Conservation (phyloP, 2,113 vertebrate genomes). For the Paralichthys olivaceus region DNA sequence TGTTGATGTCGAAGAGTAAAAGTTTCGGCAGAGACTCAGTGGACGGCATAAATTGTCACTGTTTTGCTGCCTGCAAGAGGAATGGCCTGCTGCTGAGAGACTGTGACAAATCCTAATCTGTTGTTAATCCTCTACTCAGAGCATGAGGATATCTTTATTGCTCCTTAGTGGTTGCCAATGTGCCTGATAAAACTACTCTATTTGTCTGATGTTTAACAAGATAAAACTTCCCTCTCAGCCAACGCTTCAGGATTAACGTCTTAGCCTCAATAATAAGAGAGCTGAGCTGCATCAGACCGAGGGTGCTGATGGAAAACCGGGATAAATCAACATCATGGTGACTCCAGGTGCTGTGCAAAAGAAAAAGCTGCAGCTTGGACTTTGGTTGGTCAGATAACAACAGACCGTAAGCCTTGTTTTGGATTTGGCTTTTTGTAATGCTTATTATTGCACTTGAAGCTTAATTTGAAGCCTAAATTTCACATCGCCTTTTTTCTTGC, state of each 20-base stretch:
- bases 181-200: slow-evolving; percentile 41
- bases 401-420: too few relatives aligned
- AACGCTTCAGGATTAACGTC: slow-evolving; percentile 51
- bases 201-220: slow-evolving; percentile 57
- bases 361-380: neutral
- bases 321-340: slow-evolving; percentile 29
- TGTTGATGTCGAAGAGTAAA: slow-evolving; percentile 28
- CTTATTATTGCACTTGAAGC: too few relatives aligned
- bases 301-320: slow-evolving; percentile 12
- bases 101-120: slow-evolving; percentile 67
- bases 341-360: neutral
- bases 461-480: slow-evolving; percentile 8
- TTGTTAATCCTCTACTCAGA: slow-evolving; percentile 65
- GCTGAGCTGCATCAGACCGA: slow-evolving; percentile 13
- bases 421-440: too few relatives aligned
- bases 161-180: slow-evolving; percentile 34
- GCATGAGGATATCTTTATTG: slow-evolving; percentile 51
- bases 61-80: slow-evolving; percentile 28
- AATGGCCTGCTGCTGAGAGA: slow-evolving; percentile 48
- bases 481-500: slow-evolving; percentile 2
- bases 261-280: slow-evolving; percentile 33
- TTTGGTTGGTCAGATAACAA: neutral
- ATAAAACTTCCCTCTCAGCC: slow-evolving; percentile 40
- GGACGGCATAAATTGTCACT: slow-evolving; percentile 17
- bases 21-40: slow-evolving; percentile 25